Base-by-base conservation (phyloP, 2,888 invertebrate genomes). In the Poecilus cupreus region DNA sequence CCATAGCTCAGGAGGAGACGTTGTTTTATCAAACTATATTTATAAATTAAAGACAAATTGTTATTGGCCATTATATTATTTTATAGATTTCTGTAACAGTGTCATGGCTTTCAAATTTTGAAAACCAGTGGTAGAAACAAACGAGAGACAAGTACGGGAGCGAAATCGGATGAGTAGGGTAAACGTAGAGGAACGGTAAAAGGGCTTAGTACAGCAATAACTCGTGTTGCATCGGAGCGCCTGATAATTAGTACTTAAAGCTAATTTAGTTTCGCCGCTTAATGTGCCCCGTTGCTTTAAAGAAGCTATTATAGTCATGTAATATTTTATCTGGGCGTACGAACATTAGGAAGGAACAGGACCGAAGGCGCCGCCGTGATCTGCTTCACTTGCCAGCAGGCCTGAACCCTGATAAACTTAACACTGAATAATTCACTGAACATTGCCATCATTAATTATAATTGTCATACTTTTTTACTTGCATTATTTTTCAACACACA, bases 201-300 rank as follows among this genome's bases (percentile, higher is more conserved):
- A 64, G 26, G 32, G 64, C 64, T 70, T 70, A 72, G 46, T 43
- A 72, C 46, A 46, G 72, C 26, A 72, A 72, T 72, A 72, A 72
- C 39, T 72, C 20, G n/a, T 46, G n/a, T n/a, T 13, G 46, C 24
- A 74, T 10, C 26, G 46, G 49, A 74, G 75, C 75, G n/a, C 6
- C 32, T 51, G 75, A 75, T 75, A 75, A 75, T 75, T 75, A 75
- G 24, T 75, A 75, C 75, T 75, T 75, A 51, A 16, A 22, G 75
- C 51, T 75, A 75, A 75, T 75, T 75, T 75, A 75, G 51, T 75
- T 75, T 26, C 75, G 13, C 75, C 51, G 10, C 26, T 18, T 75
- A 75, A 75, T 75, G 75, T 37, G 49, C 51, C 10, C n/a, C 13
- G 11, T 5, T 51, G 8, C 72, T 24, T 75, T 75, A 75, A 75